Base-by-base conservation (phyloP, 2,888 invertebrate genomes). In the Parascotia fuliginaria region DNA sequence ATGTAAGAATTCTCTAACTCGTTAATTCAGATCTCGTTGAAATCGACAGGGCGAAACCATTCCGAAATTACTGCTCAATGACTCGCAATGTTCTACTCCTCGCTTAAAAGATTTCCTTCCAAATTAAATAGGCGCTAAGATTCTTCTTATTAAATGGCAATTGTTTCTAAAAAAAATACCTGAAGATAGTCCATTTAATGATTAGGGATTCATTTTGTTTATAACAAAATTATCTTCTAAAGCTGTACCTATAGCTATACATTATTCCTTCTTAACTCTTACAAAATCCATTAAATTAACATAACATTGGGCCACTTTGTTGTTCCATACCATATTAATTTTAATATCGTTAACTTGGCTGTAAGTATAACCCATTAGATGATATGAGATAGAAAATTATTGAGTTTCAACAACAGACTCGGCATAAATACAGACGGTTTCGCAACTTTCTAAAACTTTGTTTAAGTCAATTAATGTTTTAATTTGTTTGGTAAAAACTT, bases 11-110 rank as follows among this genome's bases (percentile, higher is more conserved):
- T 60, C 39, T 54, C 49, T 55, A 71, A 73, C 73, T 79, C 78
- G 76, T 78, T 81, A 79, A 81, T 80, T 81, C 78, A 77, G 75
- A 79, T 75, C 78, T 77, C 73, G 79, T 78, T 73, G 77, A 74
- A 80, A 79, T 79, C 78, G 82, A 81, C 82, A 79, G 75, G 74
- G 78, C 75, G 78, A 75, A 79, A 74, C 78, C 79, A 79, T 77
- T 74, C 58, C 65, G 60, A 83, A 84, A 85, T 83, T 77, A 83
- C 75, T 73, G 71, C 57, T 78, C 73, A 71, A 73, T 83, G 83
- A 84, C 81, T 83, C 74, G 70, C 64, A 73, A 73, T 68, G 65
- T 84, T 82, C 78, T 66, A 45, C 46, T 34, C 42, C 42, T 55
- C 46, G 47, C 51, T 56, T 57, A 46, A 49, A 52, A 50, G 52